These are phyloP conservation scores for Plusia festucae DNA, from an alignment of 2,888 invertebrate genomes.

Conservation along the genomic window DNA sequence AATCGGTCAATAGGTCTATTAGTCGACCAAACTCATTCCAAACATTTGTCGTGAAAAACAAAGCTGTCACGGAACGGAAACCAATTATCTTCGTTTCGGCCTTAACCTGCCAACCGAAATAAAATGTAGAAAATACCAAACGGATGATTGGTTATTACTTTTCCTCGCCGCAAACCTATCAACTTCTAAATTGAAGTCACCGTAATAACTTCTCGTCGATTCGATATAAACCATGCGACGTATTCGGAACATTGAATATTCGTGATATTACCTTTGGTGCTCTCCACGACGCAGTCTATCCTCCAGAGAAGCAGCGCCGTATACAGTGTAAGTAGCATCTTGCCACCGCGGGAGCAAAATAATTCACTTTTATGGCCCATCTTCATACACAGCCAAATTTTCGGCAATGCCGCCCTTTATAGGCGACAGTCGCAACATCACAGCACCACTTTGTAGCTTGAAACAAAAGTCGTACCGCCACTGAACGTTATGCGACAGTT, in stretches of 20 bases:
- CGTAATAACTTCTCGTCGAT: slow-evolving; percentile 49
- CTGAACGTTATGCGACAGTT: slow-evolving; percentile 66
- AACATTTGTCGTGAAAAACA: slow-evolving; percentile 45
- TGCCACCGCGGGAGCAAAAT: slow-evolving; percentile 72
- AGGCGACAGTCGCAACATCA: slow-evolving; percentile 80
- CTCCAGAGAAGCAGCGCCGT: slow-evolving; percentile 82
- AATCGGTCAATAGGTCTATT: slow-evolving; percentile 47
- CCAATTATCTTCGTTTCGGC: slow-evolving; percentile 53
- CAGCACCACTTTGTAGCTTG: slow-evolving; percentile 73
- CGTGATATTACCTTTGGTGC: slow-evolving; percentile 81
- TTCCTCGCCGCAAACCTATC: slow-evolving; percentile 45
- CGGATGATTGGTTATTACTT: slow-evolving; percentile 58
- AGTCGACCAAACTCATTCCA: slow-evolving; percentile 33
- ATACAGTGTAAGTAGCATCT: slow-evolving; percentile 82
- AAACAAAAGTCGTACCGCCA: slow-evolving; percentile 67
- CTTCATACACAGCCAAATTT: slow-evolving; percentile 77
- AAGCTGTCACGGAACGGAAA: slow-evolving; percentile 48
- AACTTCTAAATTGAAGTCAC: slow-evolving; percentile 53
- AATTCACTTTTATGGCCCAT: slow-evolving; percentile 80
- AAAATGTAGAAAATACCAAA: slow-evolving; percentile 54
- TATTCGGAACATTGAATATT: slow-evolving; percentile 49
- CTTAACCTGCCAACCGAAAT: slow-evolving; percentile 54
- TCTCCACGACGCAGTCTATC: slow-evolving; percentile 83
- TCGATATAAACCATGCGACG: slow-evolving; percentile 48
- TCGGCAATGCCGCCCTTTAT: slow-evolving; percentile 77